A percentile compares a stretch with the other conserved stretches of the same genome.
Evolutionary conservation across 2,888 invertebrate species (phyloP).

Genomic region (Hyles lineata): DNA sequence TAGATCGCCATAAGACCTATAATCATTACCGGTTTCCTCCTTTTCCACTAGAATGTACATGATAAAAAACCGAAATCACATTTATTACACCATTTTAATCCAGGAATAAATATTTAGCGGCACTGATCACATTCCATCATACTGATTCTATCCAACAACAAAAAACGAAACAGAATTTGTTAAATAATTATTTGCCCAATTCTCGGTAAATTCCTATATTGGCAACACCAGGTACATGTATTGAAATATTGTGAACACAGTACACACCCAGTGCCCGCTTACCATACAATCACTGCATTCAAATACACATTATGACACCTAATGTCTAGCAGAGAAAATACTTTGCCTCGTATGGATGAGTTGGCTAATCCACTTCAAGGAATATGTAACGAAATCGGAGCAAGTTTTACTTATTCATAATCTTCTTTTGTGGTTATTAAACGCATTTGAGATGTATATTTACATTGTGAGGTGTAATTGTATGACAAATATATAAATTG

Average conservation of each 20-base stretch:
- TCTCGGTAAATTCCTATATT: not conserved
- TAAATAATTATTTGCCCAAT: not conserved
- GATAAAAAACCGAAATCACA: too few relatives aligned
- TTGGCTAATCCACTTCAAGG: conserved; percentile 6
- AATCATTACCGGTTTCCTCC: too few relatives aligned
- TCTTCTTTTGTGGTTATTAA: not conserved
- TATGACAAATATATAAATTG: too few relatives aligned
- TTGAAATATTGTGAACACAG: conserved; percentile 42
- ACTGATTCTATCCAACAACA: too few relatives aligned
- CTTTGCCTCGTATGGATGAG: conserved; percentile 3
- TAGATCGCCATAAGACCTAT: too few relatives aligned
- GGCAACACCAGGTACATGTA: conserved; percentile 29
- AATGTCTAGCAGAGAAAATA: conserved; percentile 32
- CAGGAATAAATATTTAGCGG: too few relatives aligned
- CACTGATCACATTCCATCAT: too few relatives aligned
- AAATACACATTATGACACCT: conserved; percentile 45
- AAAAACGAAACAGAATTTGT: too few relatives aligned
- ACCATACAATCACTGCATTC: conserved; percentile 61
- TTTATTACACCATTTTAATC: too few relatives aligned
- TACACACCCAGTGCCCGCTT: conserved; percentile 46
- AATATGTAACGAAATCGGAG: conserved; percentile 10
- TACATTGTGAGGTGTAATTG: too few relatives aligned
- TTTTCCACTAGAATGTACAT: too few relatives aligned
- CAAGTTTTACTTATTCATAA: not conserved
- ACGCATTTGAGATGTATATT: too few relatives aligned